These are phyloP conservation scores for Spinibarbus caldwelli DNA, from an alignment of 2,797 vertebrate genomes.

Conservation along the genomic window DNA sequence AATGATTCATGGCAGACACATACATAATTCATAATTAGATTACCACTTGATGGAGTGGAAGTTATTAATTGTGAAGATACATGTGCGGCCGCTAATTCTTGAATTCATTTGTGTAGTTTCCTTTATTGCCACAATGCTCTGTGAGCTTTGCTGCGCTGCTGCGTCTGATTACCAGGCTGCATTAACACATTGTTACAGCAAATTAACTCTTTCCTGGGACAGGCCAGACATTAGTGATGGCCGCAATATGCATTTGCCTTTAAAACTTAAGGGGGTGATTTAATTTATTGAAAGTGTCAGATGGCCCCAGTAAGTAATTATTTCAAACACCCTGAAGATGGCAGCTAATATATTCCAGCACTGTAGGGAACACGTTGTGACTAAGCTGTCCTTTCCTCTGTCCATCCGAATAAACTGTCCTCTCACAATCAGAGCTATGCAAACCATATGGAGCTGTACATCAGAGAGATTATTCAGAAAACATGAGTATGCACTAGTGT, in stretches of 20 bases:
- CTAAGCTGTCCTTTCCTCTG: constrained; percentile 67
- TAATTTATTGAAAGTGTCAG: constrained; percentile 81
- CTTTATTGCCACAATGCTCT: constrained; percentile 86
- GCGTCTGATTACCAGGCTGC: constrained; percentile 79
- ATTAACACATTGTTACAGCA: constrained; percentile 85
- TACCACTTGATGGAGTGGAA: constrained; percentile 88
- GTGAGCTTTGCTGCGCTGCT: constrained; percentile 85
- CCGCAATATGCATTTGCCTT: constrained; percentile 90
- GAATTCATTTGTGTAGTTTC: constrained; percentile 80
- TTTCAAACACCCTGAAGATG: constrained; percentile 74
- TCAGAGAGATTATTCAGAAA: constrained; percentile 16
- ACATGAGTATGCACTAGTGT: neutral
- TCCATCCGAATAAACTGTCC: constrained; percentile 58
- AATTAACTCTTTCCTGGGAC: constrained; percentile 83
- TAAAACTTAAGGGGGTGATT: constrained; percentile 83
- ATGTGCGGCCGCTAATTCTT: constrained; percentile 80
- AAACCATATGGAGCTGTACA: constrained; percentile 28
- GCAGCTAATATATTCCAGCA: constrained; percentile 78
- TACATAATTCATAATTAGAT: constrained; percentile 92
- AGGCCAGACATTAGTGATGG: constrained; percentile 84
- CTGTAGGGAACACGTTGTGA: constrained; percentile 74
- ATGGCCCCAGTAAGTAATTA: constrained; percentile 80
- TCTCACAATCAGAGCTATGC: constrained; percentile 32
- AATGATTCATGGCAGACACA: constrained; percentile 87
- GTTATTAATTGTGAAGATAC: constrained; percentile 90